A percentile compares a stretch with the other conserved stretches of the same genome.
Evolutionary conservation across 2,113 vertebrate species (phyloP).

Genomic region (Jacana jacana): DNA sequence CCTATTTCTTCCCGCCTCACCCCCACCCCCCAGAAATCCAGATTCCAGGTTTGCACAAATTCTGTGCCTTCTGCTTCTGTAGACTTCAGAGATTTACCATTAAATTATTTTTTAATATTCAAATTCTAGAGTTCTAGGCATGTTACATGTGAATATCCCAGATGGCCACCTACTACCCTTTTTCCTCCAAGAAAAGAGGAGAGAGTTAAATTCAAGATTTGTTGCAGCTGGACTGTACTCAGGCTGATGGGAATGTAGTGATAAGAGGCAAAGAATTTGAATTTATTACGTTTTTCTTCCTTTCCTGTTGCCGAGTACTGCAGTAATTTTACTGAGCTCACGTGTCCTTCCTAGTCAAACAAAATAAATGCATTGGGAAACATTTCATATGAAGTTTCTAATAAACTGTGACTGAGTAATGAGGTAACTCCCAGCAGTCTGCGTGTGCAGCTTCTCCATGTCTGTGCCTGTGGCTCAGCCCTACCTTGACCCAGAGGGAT

Average conservation of each 20-base stretch:
- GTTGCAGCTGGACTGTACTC: slow-evolving; percentile 60
- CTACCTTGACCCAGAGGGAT: background rate
- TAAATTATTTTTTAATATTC: background rate
- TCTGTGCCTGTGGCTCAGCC: background rate
- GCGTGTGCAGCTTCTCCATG: background rate
- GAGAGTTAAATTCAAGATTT: slow-evolving; percentile 58
- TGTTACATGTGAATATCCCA: background rate
- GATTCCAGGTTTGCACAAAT: background rate
- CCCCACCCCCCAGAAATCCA: background rate
- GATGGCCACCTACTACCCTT: background rate
- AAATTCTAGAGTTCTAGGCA: background rate
- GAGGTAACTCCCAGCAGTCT: background rate
- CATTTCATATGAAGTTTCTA: background rate
- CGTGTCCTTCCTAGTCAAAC: background rate
- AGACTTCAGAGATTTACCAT: background rate
- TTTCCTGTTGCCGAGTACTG: slow-evolving; percentile 40
- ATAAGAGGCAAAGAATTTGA: slow-evolving; percentile 65
- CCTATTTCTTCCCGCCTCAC: background rate
- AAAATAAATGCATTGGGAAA: background rate
- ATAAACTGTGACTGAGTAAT: background rate
- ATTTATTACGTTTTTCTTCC: slow-evolving; percentile 51
- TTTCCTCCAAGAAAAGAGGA: background rate
- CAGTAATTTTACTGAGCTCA: slow-evolving; percentile 41
- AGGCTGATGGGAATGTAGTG: slow-evolving; percentile 63
- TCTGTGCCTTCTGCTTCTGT: background rate